Percentiles rank a stretch among this genome's conserved stretches.
These are phyloP conservation scores for Herpailurus yagouaroundi DNA, from an alignment of 2,113 vertebrate species.

Conservation along the genomic window DNA sequence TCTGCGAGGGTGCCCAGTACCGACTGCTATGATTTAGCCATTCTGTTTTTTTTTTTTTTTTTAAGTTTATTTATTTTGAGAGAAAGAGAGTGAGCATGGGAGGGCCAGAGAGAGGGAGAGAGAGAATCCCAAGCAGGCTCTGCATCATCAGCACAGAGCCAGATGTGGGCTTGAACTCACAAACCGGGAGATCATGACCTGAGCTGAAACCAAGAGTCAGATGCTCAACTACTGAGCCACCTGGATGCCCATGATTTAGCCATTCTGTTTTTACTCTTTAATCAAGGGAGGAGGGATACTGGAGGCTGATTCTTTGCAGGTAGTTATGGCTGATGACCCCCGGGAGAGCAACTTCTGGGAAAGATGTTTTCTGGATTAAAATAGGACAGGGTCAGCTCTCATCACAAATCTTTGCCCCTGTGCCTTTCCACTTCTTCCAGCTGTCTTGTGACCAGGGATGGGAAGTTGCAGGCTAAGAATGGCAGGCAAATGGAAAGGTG, in stretches of 20 bases:
- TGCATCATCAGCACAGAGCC: too few species aligned
- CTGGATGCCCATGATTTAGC: background rate
- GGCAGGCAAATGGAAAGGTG: background rate
- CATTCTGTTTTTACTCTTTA: background rate
- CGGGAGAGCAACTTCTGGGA: background rate
- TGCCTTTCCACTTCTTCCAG: background rate
- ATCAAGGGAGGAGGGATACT: background rate
- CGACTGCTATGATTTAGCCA: background rate
- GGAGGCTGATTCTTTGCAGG: background rate
- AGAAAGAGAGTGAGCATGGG: too few species aligned
- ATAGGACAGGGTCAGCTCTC: background rate
- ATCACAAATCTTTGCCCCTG: background rate
- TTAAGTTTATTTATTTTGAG: too few species aligned
- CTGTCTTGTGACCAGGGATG: background rate
- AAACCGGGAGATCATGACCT: too few species aligned
- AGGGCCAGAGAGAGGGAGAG: too few species aligned
- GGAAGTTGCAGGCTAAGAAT: background rate
- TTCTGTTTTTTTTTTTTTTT: background rate
- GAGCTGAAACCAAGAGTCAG: too few species aligned
- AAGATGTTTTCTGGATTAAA: background rate
- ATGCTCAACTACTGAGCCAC: too few species aligned
- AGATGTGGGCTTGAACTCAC: too few species aligned
- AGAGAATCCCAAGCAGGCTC: too few species aligned
- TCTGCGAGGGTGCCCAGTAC: background rate
- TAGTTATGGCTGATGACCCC: background rate